A percentile compares a stretch with the other conserved stretches of the same genome.
phyloP scores from a whole-genome alignment of 1,140 invertebrate genomes.

The Metaphire vulgaris region DNA sequence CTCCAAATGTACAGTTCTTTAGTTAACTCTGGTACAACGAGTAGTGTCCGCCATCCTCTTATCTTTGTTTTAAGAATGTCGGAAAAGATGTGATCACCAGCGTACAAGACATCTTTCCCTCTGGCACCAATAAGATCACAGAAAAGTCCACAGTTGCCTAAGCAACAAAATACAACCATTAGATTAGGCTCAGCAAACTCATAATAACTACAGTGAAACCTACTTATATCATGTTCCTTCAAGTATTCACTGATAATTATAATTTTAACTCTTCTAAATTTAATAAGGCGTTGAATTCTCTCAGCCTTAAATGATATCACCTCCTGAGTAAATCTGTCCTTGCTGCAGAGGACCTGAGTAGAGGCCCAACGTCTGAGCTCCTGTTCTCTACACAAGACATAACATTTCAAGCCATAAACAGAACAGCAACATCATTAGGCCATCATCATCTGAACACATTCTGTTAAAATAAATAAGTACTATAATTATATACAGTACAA shows the following conservation, averaged over 20 bases:
- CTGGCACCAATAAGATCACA: constrained; percentile 91
- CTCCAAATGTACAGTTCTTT: constrained; percentile 97
- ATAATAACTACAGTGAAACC: too few relatives aligned
- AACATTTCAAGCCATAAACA: too few relatives aligned
- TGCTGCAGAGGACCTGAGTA: constrained; percentile 82
- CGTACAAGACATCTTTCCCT: constrained; percentile 94
- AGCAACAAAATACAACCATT: too few relatives aligned
- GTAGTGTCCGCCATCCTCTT: constrained; percentile 93
- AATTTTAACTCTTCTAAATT: too few relatives aligned
- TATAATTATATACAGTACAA: too few relatives aligned
- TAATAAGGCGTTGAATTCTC: too few relatives aligned
- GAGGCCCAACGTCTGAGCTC: constrained; percentile 70
- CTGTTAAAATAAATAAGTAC: constrained; percentile 1
- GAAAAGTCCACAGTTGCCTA: constrained; percentile 93
- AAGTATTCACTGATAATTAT: too few relatives aligned
- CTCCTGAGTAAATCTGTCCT: constrained; percentile 63
- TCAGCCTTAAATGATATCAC: too few relatives aligned
- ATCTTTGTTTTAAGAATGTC: constrained; percentile 98
- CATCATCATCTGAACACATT: too few relatives aligned
- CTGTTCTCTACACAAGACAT: constrained; percentile 63
- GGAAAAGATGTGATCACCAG: constrained; percentile 94
- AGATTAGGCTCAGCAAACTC: too few relatives aligned
- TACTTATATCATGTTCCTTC: too few relatives aligned
- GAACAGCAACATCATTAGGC: too few relatives aligned
- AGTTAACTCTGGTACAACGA: constrained; percentile 95